These are phyloP conservation scores for Rhynchophorus ferrugineus DNA, from an alignment of 1,140 invertebrate genomes.

Conservation along the genomic window DNA sequence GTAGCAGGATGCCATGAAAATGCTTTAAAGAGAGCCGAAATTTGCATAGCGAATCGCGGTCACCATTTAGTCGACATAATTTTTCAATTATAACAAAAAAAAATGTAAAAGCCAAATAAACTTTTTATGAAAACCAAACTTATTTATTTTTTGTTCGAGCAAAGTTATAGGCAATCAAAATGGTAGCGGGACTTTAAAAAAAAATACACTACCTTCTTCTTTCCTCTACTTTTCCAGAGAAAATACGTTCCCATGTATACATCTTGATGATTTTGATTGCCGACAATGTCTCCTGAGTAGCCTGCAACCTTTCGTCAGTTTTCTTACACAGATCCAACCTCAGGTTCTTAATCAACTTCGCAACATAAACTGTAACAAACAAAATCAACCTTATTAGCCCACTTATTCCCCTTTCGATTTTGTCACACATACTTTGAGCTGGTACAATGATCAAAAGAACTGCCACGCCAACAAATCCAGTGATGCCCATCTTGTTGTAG, in stretches of 20 bases:
- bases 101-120: no score
- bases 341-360: constrained; percentile 17
- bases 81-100: no score
- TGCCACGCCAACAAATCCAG: constrained; percentile 67
- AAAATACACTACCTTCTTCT: constrained; percentile 15
- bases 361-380: constrained; percentile 17
- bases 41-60: no score
- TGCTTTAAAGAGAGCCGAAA: no score
- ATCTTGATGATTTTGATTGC: constrained; percentile 82
- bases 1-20: no score
- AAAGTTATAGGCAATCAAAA: no score
- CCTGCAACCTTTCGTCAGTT: constrained; percentile 72
- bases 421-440: constrained; percentile 56
- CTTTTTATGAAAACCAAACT: no score
- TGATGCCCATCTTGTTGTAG: constrained; percentile 62
- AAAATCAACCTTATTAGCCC: background rate
- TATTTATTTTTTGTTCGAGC: no score
- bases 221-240: constrained; percentile 53
- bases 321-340: constrained; percentile 18
- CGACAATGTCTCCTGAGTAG: constrained; percentile 79
- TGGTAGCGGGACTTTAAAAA: background rate
- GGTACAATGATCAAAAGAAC: constrained; percentile 75
- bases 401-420: background rate
- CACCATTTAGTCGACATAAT: no score
- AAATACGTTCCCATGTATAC: constrained; percentile 80